Conservation (phyloP, 2,888 invertebrate genomes). For the Polydrusus pterygomalis region DNA sequence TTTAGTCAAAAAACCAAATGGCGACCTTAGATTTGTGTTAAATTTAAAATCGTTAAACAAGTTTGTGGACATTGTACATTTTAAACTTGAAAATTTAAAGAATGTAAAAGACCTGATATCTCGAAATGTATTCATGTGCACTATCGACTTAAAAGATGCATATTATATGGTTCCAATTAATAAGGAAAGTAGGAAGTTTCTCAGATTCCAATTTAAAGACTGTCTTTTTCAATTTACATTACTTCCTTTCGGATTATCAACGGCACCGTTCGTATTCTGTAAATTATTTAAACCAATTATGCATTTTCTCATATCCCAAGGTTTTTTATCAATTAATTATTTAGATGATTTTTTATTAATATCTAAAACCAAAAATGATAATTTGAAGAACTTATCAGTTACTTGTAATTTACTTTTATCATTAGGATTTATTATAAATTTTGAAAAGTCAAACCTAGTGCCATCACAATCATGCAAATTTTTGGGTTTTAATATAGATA, state of each 20-base stretch:
- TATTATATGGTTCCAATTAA: neutral
- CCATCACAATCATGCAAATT: constrained; percentile 27
- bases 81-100: constrained; percentile 6
- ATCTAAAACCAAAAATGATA: neutral
- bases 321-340: constrained; percentile 32
- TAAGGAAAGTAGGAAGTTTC: neutral
- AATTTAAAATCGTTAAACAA: constrained; percentile 18
- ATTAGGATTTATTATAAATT: constrained; percentile 35
- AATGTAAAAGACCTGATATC: constrained; percentile 1
- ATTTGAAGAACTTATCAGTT: constrained; percentile 9
- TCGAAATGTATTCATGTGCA: constrained; percentile 4
- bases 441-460: constrained; percentile 22
- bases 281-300: constrained; percentile 46
- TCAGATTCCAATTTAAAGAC: constrained; percentile 1
- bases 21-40: constrained; percentile 14
- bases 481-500: constrained; percentile 41
- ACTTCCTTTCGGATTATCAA: constrained; percentile 37
- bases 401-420: constrained; percentile 13
- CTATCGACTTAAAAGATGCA: constrained; percentile 1
- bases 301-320: constrained; percentile 23
- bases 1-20: constrained; percentile 10
- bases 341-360: constrained; percentile 43
- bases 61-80: neutral
- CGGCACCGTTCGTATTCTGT: constrained; percentile 40
- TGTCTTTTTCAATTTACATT: constrained; percentile 32